Evolutionary conservation across 2,888 invertebrate species (phyloP), one percentile per base, ranked within the genome.

Genomic region (Mystacides longicornis): DNA sequence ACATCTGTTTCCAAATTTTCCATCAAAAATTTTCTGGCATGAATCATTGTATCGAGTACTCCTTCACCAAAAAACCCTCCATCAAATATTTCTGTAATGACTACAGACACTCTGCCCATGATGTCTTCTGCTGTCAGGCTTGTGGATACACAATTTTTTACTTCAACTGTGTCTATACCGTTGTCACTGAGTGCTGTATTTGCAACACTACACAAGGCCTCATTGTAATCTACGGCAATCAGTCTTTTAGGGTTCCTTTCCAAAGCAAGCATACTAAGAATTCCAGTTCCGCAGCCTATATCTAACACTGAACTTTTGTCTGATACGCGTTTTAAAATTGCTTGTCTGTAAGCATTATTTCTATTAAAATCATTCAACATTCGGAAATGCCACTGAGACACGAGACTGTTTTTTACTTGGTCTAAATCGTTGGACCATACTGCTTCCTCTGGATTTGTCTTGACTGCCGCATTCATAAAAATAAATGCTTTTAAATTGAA

Each of bases 31-130:
- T 81, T 71, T 80, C 85, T 85, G 4, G 88, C 88, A 71, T 89
- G 85, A 43, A 79, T 69, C 43, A 89, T 66, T 18, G 83, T 82
- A 62, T 81, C 75, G 45, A 91, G 67, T 31, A 85, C 77, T 64
- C 81, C 78, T 70, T 91, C 91, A 1, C 91, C 90, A 68, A 91
- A 84, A 22, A 90, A 67, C 0, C 85, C 89, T 49, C 86, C 83
- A 74, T 91, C 91, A 72, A 91, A 86, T 60, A 85, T 82, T 71
- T 92, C 90, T 2, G 87, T 88, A 1, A 90, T 77, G 52, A 90
- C 68, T 46, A 89, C 67, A 52, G 82, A 78, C 19, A 80, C 77
- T 64, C 71, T 81, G 23, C 79, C 72, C 51, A 77, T 77, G 50
- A 85, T 70, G 66, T 82, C 79, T 23, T 64, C 61, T 18, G 60